Base-by-base conservation (phyloP, 2,888 invertebrate genomes). In the Acrobasis suavella region DNA sequence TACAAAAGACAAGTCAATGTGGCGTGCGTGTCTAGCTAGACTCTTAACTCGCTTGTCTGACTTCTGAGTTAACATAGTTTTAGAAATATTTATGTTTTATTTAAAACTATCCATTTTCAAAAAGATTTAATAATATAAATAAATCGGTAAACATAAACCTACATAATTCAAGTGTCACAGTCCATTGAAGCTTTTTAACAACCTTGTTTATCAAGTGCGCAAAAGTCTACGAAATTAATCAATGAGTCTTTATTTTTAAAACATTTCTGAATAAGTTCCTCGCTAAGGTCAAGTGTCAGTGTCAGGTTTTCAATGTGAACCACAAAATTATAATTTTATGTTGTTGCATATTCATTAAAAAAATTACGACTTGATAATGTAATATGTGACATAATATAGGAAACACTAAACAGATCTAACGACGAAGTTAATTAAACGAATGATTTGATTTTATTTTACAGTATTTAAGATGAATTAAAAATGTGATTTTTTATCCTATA, bases 291-390 rank as follows among this genome's bases (percentile, higher is more conserved):
- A 56, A 56, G 42, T 46, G 56, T 22, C 56, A 56, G 42, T 56
- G 56, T 56, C 56, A 17, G 42, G 5, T 56, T 55, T 42, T 56
- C 56, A 56, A 56, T 56, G 42, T 42, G 42, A 56, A 56, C 56
- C 22, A 56, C 39, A 42, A 56, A 46, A 39, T 16, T 55, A 42
- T 46, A 22, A 56, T 56, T 56, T 56, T 46, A 42, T 56, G 2
- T 8, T 38, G 15, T 17, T 56, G 42, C 42, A 56, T 56, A 56
- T 39, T 42, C 9, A 42, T 17, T 42, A 12, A 14, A 32, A 22
- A 42, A 17, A 42, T 42, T 22, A 56, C 17, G 56, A 14, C 15
- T 42, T 22, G 22, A 0, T 42, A 42, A 12, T 32, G 52, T 52
- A 14, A 52, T 32, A n/a, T 54, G 15, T 38, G 15, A 54, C 10